Percentiles rank a stretch among this genome's conserved stretches.
Conservation (phyloP, 23 tunicate species). For the Trididemnum miniatum region DNA sequence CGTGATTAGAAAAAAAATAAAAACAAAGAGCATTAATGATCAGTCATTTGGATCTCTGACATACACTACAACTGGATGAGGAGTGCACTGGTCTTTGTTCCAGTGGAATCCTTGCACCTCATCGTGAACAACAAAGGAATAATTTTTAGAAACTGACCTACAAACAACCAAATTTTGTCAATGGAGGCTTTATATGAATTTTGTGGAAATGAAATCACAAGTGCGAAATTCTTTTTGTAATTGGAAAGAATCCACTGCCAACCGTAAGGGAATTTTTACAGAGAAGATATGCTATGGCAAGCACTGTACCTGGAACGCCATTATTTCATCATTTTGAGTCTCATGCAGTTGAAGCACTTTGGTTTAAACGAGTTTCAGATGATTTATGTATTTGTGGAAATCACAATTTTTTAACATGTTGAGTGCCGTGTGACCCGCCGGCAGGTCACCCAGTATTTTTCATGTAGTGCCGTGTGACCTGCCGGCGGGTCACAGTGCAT, state of each 20-base stretch:
- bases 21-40: no score
- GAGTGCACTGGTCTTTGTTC: no score
- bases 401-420: not conserved
- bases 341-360: slow-evolving; percentile 1
- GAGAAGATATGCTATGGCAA: not conserved
- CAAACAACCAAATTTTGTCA: not conserved
- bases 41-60: no score
- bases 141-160: no score
- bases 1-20: no score
- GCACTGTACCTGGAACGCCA: not conserved
- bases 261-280: slow-evolving; percentile 2
- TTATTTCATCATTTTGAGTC: slow-evolving; percentile 15
- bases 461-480: no score
- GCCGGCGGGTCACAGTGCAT: no score
- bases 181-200: not conserved
- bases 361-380: not conserved
- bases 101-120: no score
- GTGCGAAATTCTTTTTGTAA: not conserved
- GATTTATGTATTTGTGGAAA: not conserved
- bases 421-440: no score
- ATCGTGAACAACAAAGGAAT: no score
- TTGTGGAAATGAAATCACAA: slow-evolving; percentile 7
- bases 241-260: not conserved
- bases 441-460: no score
- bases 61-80: no score